phyloP scores from a whole-genome alignment of 2,888 invertebrate genomes.

The Baccha elongata region DNA sequence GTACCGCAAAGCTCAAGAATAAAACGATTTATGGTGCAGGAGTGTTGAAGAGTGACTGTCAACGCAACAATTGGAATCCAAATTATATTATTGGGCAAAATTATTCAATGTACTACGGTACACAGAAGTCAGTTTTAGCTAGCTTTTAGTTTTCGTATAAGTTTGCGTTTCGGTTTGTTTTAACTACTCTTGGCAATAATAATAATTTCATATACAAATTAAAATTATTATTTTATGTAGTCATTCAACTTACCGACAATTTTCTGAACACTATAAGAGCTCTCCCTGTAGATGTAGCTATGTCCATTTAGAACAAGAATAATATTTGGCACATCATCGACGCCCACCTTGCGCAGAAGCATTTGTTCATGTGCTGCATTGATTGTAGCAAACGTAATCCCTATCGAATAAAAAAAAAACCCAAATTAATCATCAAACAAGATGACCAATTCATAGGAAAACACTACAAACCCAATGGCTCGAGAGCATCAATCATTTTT shows the following conservation, averaged over 20 bases:
- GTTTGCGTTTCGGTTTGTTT: too few species aligned
- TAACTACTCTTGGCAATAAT: too few species aligned
- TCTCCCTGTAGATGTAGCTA: slow-evolving; percentile 92
- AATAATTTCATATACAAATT: too few species aligned
- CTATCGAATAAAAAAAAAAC: slow-evolving; percentile 61
- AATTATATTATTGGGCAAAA: too few species aligned
- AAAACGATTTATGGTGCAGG: too few species aligned
- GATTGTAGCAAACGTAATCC: slow-evolving; percentile 89
- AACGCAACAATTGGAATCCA: too few species aligned
- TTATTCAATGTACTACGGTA: too few species aligned
- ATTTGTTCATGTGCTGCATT: slow-evolving; percentile 92
- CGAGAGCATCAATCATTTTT: slow-evolving; percentile 92
- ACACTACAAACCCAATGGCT: slow-evolving; percentile 86
- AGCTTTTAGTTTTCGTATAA: too few species aligned
- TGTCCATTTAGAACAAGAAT: slow-evolving; percentile 92
- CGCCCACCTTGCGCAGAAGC: slow-evolving; percentile 90
- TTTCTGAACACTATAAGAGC: slow-evolving; percentile 89
- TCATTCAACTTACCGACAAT: slow-evolving; percentile 86
- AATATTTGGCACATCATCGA: slow-evolving; percentile 91
- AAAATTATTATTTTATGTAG: neutral
- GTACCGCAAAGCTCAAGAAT: too few species aligned
- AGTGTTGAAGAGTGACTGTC: too few species aligned
- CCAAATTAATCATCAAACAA: neutral
- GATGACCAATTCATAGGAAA: slow-evolving; percentile 1
- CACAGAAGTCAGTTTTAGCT: too few species aligned